A percentile compares a stretch with the other conserved stretches of the same genome.
Evolutionary conservation across 2,797 vertebrate genomes (phyloP).

Genomic region (Coregonus suidteri): DNA sequence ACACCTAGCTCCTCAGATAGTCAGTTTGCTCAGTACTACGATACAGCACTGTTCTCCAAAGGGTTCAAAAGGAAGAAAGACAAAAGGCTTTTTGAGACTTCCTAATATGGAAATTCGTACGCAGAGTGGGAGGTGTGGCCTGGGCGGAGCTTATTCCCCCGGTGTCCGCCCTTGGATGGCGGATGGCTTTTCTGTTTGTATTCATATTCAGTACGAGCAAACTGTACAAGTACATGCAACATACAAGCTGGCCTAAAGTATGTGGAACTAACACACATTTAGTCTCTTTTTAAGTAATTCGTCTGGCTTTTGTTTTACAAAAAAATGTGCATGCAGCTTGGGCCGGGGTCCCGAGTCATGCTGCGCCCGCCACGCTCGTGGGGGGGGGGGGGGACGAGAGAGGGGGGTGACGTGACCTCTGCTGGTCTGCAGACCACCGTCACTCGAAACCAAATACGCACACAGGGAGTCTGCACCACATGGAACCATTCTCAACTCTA

Average conservation of each 20-base stretch:
- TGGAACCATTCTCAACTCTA: constrained; percentile 62
- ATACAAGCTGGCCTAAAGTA: constrained; percentile 96
- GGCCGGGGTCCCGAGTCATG: constrained; percentile 90
- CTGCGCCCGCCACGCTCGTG: constrained; percentile 85
- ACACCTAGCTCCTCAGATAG: constrained; percentile 84
- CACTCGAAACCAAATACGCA: constrained; percentile 50
- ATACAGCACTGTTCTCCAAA: constrained; percentile 72
- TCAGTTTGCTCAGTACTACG: constrained; percentile 69
- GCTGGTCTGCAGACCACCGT: constrained; percentile 33
- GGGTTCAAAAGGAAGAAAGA: constrained; percentile 53
- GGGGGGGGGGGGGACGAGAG: constrained; percentile 79
- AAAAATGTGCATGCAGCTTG: constrained; percentile 92
- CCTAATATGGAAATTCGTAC: constrained; percentile 86
- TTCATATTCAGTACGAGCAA: constrained; percentile 98
- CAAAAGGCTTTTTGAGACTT: constrained; percentile 70
- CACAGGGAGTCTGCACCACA: constrained; percentile 69
- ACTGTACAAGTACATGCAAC: constrained; percentile 99
- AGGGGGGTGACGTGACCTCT: constrained; percentile 62
- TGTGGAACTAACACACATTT: constrained; percentile 94
- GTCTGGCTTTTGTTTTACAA: constrained; percentile 89
- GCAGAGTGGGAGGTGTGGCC: constrained; percentile 83
- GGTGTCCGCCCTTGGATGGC: constrained; percentile 71
- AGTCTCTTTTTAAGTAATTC: constrained; percentile 75
- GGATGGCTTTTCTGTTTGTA: constrained; percentile 90
- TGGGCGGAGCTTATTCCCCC: constrained; percentile 76